A percentile compares a stretch with the other conserved stretches of the same genome.
Evolutionary conservation across 2,113 vertebrate species (phyloP).

Genomic region (Uria lomvia): DNA sequence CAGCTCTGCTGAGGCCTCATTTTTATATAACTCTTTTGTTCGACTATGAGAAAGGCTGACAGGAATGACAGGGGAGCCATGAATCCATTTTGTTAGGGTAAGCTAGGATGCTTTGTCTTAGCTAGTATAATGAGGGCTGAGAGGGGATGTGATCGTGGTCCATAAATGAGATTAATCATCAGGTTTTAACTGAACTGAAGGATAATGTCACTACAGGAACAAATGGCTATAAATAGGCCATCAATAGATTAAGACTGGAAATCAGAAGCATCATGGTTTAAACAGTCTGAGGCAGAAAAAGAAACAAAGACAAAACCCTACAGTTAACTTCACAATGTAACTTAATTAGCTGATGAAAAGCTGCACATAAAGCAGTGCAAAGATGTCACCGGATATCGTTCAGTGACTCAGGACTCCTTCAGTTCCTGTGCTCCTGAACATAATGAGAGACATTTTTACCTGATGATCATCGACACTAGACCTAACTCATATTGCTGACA

Average conservation of each 20-base stretch:
- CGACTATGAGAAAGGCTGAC: not conserved
- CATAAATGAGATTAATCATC: not conserved
- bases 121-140: not conserved
- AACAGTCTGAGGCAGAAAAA: not conserved
- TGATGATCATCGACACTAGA: not conserved
- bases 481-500: not conserved
- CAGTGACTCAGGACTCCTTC: not conserved
- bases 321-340: not conserved
- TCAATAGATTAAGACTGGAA: not conserved
- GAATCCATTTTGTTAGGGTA: not conserved
- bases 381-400: not conserved
- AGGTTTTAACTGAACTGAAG: not conserved
- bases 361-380: not conserved
- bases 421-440: not conserved
- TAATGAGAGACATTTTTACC: not conserved
- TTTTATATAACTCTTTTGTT: not conserved
- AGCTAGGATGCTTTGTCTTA: not conserved
- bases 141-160: not conserved
- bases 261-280: not conserved
- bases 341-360: not conserved
- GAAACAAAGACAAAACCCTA: rapidly evolving
- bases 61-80: not conserved
- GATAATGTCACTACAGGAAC: not conserved
- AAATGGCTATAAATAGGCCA: not conserved
- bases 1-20: not conserved